Percentiles rank a stretch among this genome's conserved stretches.
Conservation (phyloP, 1,140 invertebrate genomes). For the Penaeus vannamei region DNA sequence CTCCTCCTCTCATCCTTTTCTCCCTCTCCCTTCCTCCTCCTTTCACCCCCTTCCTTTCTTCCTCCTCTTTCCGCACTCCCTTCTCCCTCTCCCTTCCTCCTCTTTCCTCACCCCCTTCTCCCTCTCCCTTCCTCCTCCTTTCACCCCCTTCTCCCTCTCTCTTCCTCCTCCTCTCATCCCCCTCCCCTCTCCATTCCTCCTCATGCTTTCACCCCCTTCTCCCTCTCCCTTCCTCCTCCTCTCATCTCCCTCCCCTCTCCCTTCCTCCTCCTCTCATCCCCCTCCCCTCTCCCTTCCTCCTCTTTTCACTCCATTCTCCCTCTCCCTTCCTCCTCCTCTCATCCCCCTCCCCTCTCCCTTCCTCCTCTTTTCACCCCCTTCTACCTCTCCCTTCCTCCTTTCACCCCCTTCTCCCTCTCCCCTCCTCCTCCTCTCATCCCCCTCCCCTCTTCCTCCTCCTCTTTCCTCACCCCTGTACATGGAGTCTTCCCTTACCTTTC, state of each 20-base stretch:
- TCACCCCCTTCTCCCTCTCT: neutral
- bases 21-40: no score
- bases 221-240: neutral
- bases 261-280: neutral
- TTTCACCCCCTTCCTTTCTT: no score
- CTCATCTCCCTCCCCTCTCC: neutral
- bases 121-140: no score
- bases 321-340: neutral
- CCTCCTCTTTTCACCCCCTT: neutral
- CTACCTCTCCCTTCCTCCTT: slow-evolving; percentile 4
- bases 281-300: neutral
- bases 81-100: no score
- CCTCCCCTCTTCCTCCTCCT: neutral
- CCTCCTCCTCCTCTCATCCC: neutral
- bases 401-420: neutral
- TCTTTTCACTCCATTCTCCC: neutral
- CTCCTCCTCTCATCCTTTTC: no score
- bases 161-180: neutral
- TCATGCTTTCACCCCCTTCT: neutral
- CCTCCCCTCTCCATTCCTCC: neutral
- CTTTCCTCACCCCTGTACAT: no score
- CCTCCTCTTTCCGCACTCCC: no score
- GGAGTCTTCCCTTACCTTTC: no score
- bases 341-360: neutral
- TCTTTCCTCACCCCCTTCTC: no score